Base-by-base conservation (phyloP, 2,797 vertebrate species). In the Spondyliosoma cantharus region DNA sequence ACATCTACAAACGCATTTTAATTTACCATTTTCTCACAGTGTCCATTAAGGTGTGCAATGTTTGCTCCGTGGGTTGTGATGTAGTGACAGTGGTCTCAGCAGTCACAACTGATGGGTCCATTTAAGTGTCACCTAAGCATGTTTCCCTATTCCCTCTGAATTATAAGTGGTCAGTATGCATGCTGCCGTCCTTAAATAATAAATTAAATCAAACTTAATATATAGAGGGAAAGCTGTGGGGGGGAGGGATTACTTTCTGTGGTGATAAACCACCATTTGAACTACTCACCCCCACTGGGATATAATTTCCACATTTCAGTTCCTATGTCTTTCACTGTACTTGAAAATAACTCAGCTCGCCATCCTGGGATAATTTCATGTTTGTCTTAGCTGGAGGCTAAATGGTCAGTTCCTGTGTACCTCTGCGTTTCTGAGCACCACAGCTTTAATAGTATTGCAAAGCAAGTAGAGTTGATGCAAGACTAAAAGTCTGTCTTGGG, bases 231-330 rank as follows among this genome's bases (percentile, higher is more conserved):
- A 37, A 57, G 57, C 71, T 72, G 27, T 37, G 62, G 59, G 48
- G 65, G 58, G 80, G 60, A 16, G 43, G 32, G n/a, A 50, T 64
- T 56, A 57, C 16, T 32, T 58, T 27, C 57, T 60, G 50, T 27
- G 4, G 54, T 83, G 71, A 80, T 88, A 78, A 79, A 58, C 50
- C 75, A 56, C 80, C 71, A 78, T 70, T 71, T 78, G 63, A 78
- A 64, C 57, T 80, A 46, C 50, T 63, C 15, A 37, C 67, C 27
- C 69, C 83, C 52, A 54, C 9, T 69, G 62, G 66, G 57, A 58
- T 25, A 12, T 56, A 45, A 57, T 80, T 81, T 82, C 73, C 81
- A 81, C 32, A 56, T 64, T 73, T 81, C 67, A 52, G 2, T 66
- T 86, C 24, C 61, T 48, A 37, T 67, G 66, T 61, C 61, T 75